Evolutionary conservation across 2,113 vertebrate species (phyloP).

Genomic region (Panthera tigris): DNA sequence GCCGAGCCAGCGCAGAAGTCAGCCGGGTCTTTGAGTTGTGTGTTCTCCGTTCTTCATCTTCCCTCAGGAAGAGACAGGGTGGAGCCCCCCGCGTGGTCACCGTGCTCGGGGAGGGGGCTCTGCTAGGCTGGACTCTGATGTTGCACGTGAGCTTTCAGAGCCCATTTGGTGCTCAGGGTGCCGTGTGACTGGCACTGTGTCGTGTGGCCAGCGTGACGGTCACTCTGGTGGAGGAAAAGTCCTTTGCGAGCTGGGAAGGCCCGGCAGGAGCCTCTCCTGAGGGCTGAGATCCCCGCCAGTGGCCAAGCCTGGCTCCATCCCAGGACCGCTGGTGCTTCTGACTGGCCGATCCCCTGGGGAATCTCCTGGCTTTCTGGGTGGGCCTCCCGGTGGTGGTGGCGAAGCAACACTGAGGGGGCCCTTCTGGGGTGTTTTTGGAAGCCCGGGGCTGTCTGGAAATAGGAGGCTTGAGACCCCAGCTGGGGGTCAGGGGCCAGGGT

Average conservation of each 20-base stretch:
- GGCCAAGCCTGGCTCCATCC: rapidly evolving
- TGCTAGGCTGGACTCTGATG: not conserved
- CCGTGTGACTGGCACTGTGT: rapidly evolving
- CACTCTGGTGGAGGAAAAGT: not conserved
- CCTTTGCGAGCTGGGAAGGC: not conserved
- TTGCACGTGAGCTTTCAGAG: not conserved
- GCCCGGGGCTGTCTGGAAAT: not conserved
- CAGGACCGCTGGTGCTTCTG: rapidly evolving
- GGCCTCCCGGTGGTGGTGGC: not conserved
- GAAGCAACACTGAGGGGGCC: no score
- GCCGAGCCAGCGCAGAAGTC: not conserved
- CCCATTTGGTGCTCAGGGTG: not conserved
- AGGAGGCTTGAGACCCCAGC: not conserved
- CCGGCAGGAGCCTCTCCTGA: not conserved
- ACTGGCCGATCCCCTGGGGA: not conserved
- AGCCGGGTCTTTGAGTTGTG: not conserved
- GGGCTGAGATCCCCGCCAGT: not conserved
- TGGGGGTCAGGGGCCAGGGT: not conserved
- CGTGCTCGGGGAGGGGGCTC: not conserved
- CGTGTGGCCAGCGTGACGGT: rapidly evolving
- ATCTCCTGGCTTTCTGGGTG: not conserved
- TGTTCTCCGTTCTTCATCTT: rapidly evolving
- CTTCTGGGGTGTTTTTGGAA: not conserved
- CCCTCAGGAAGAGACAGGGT: not conserved
- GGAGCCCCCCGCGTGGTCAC: not conserved